These are phyloP conservation scores for Drosophila testacea DNA, from an alignment of 2,888 invertebrate species.

Conservation along the genomic window DNA sequence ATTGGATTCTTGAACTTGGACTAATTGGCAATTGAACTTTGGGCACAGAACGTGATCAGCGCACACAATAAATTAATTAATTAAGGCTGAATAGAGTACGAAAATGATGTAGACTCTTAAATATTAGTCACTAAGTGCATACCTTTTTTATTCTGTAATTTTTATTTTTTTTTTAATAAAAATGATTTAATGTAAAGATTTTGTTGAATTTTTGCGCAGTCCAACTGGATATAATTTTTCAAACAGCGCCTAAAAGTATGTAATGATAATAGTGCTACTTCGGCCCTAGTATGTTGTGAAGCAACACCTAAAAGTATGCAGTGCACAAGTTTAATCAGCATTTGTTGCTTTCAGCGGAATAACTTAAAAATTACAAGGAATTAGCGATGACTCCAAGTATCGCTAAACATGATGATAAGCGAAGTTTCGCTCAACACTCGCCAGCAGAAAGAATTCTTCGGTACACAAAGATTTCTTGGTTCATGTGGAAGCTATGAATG, in stretches of 20 bases:
- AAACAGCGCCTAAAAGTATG: conserved; percentile 45
- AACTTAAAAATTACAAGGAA: too few relatives aligned
- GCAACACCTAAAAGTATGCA: background rate
- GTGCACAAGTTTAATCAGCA: background rate
- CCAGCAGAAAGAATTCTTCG: too few relatives aligned
- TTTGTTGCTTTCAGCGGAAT: too few relatives aligned
- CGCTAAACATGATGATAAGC: too few relatives aligned
- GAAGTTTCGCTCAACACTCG: too few relatives aligned
- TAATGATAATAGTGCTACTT: conserved; percentile 10
- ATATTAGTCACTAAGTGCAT: conserved; percentile 9
- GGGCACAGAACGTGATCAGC: conserved; percentile 27
- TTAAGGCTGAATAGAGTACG: conserved; percentile 47
- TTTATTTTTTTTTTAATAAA: conserved; percentile 37
- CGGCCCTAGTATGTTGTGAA: too few relatives aligned
- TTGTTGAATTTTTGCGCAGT: background rate
- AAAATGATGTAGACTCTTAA: conserved; percentile 31
- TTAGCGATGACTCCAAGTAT: too few relatives aligned
- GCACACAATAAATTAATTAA: conserved; percentile 46
- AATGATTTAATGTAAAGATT: conserved; percentile 21
- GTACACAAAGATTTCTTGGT: too few relatives aligned
- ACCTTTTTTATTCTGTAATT: background rate
- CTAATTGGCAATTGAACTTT: conserved; percentile 58
- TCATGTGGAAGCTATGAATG: too few relatives aligned
- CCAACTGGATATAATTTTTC: background rate
- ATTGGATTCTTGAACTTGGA: conserved; percentile 83